Percentiles rank a stretch among this genome's conserved stretches.
Conservation (phyloP, 2,797 vertebrate species). For the Eospalax fontanierii region DNA sequence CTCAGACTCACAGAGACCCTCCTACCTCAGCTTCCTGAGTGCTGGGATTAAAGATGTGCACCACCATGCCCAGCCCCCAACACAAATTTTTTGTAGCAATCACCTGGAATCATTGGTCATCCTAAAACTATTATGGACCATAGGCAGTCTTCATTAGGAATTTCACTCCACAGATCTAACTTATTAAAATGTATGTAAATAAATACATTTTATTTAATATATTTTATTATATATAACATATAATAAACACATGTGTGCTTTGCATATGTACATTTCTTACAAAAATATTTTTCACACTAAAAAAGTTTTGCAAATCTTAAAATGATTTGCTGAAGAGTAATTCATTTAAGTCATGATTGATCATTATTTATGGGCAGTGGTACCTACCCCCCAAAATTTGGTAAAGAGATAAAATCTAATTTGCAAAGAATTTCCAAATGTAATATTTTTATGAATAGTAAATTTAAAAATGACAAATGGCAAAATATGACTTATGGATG, state of each 20-base stretch:
- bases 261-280: no score
- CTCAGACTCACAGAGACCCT: background rate
- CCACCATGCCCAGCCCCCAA: no score
- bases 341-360: no score
- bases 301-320: no score
- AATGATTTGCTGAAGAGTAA: no score
- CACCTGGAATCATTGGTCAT: background rate
- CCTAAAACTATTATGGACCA: background rate
- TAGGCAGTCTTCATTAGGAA: background rate
- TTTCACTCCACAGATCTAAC: background rate
- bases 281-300: no score
- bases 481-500: background rate
- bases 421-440: no score
- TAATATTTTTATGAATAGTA: constrained; percentile 15
- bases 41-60: background rate
- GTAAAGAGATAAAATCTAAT: no score
- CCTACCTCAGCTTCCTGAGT: background rate
- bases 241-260: background rate
- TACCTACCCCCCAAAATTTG: no score
- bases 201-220: no score
- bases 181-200: background rate
- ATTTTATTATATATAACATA: background rate
- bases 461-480: constrained; percentile 42
- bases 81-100: constrained; percentile 23
- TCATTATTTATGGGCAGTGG: no score